Evolutionary conservation across 2,888 invertebrate species (phyloP).

Genomic region (Tridacna gigas): DNA sequence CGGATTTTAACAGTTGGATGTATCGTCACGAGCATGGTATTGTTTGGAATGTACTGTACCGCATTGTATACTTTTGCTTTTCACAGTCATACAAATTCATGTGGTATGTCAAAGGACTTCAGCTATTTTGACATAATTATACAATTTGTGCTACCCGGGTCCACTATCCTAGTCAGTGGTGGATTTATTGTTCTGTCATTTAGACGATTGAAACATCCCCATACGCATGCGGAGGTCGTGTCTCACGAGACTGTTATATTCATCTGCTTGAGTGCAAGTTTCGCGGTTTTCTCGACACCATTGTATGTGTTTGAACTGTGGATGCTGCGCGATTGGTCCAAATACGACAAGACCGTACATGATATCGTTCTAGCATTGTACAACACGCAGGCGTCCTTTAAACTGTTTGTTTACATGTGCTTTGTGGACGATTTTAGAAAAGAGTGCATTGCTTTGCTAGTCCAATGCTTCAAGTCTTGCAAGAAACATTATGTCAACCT

Average conservation of each 20-base stretch:
- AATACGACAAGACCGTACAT: conserved; percentile 1
- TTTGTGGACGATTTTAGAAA: conserved; percentile 7
- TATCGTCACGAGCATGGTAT: neutral
- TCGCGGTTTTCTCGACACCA: conserved; percentile 6
- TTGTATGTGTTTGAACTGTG: conserved; percentile 18
- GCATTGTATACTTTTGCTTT: neutral
- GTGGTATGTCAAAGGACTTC: conserved; percentile 1
- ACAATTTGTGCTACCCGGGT: conserved; percentile 3
- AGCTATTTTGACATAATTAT: conserved; percentile 11
- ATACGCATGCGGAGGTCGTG: conserved; percentile 7
- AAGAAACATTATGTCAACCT: neutral
- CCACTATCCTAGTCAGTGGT: conserved; percentile 3
- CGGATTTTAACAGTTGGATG: neutral
- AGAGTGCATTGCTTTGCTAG: neutral
- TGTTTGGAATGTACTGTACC: conserved; percentile 4
- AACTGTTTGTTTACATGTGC: conserved; percentile 12
- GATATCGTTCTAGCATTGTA: neutral
- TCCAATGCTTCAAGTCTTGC: neutral
- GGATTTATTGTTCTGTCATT: conserved; percentile 4
- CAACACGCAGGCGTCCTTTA: conserved; percentile 13
- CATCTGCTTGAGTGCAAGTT: conserved; percentile 12
- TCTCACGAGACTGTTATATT: neutral
- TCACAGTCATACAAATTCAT: neutral
- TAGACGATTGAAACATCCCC: conserved; percentile 16
- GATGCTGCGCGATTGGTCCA: conserved; percentile 12